These are phyloP conservation scores for Rhamphomyia laevipes DNA, from an alignment of 2,888 invertebrate genomes.

Conservation along the genomic window DNA sequence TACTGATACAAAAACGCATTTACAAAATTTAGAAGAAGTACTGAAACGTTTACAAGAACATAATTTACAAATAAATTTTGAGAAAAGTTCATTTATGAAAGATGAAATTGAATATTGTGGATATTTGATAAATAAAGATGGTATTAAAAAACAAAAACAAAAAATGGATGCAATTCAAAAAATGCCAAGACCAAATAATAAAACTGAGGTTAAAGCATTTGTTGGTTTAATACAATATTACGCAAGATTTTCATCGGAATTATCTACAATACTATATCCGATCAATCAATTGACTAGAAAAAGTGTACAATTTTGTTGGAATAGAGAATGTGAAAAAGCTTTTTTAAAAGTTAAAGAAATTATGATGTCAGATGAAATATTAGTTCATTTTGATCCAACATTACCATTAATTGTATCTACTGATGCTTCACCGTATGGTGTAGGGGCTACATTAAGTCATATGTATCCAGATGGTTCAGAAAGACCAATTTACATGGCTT, in stretches of 20 bases:
- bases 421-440: conserved; percentile 15
- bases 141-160: conserved; percentile 15
- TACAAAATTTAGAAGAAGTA: conserved; percentile 17
- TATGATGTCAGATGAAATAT: conserved; percentile 4
- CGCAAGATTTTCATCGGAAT: conserved; percentile 10
- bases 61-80: conserved; percentile 17
- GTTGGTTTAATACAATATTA: conserved; percentile 26
- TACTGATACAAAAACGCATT: conserved; percentile 16
- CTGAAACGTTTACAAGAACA: conserved; percentile 16
- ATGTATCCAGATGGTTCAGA: conserved; percentile 24
- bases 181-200: conserved; percentile 14
- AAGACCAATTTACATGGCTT: conserved; percentile 22
- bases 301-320: conserved; percentile 18
- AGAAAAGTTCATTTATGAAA: conserved; percentile 27
- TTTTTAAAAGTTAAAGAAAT: conserved; percentile 19
- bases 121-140: conserved; percentile 14
- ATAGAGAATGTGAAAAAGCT: conserved; percentile 14
- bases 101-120: conserved; percentile 23
- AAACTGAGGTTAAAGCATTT: conserved; percentile 19
- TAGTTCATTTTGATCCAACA: conserved; percentile 4
- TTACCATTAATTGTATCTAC: conserved; percentile 13
- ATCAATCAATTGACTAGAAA: conserved; percentile 17
- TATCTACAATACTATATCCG: conserved; percentile 17
- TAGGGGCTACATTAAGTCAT: conserved; percentile 26
- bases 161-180: conserved; percentile 24